phyloP scores from a whole-genome alignment of 2,797 vertebrate species.

The Parauchenoglanis punctatus region DNA sequence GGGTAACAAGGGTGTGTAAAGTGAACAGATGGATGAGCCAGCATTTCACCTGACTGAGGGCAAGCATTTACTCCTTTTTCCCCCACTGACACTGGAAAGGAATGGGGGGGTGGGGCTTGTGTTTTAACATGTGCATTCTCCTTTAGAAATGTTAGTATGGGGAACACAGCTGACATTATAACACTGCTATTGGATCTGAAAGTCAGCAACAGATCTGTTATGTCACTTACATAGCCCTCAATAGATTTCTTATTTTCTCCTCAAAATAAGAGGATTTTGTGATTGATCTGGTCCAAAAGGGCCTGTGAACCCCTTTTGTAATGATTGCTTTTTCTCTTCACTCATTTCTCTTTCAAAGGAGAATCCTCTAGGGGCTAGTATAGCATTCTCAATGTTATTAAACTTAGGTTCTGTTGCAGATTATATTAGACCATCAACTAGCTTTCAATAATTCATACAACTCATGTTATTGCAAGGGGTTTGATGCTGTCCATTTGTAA shows the following conservation, averaged over 20 bases:
- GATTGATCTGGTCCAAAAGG: conserved; percentile 31
- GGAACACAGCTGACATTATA: conserved; percentile 23
- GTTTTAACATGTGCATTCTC: conserved; percentile 30
- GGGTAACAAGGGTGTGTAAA: background rate
- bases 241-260: conserved; percentile 19
- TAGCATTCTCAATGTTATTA: conserved; percentile 27
- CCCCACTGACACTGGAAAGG: conserved; percentile 27
- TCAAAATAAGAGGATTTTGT: conserved; percentile 18
- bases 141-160: conserved; percentile 38
- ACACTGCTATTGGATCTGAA: conserved; percentile 32
- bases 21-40: conserved; percentile 36
- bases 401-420: conserved; percentile 21
- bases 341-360: conserved; percentile 25
- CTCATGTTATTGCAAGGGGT: background rate
- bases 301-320: conserved; percentile 28
- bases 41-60: conserved; percentile 48
- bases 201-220: conserved; percentile 37
- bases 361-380: conserved; percentile 23
- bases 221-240: conserved; percentile 21
- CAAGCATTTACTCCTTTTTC: conserved; percentile 48
- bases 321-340: background rate
- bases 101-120: conserved; percentile 35
- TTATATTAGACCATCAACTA: conserved; percentile 39
- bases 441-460: conserved; percentile 15
- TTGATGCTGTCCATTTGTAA: conserved; percentile 44